Percentiles rank a stretch among this genome's conserved stretches.
Conservation (phyloP, 2,888 invertebrate genomes). For the Mythimna impura region DNA sequence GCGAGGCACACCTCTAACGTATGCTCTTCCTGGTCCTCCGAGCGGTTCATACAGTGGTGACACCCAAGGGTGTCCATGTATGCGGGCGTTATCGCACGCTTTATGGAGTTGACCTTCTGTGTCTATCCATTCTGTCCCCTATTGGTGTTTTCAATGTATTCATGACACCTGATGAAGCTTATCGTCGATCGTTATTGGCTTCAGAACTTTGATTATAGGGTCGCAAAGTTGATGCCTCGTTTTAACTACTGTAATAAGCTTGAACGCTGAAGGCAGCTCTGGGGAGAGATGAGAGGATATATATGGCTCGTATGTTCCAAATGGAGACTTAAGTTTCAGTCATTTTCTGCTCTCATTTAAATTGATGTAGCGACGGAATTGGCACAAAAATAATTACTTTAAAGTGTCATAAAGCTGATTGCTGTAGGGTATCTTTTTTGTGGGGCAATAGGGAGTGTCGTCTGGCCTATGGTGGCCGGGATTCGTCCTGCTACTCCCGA, state of each 20-base stretch:
- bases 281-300: not conserved
- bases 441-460: too few species aligned
- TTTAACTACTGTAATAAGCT: conserved; percentile 16
- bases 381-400: too few species aligned
- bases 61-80: too few species aligned
- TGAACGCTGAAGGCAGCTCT: not conserved
- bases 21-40: too few species aligned
- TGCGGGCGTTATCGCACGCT: not conserved
- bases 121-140: not conserved
- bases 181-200: conserved; percentile 35
- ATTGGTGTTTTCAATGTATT: conserved; percentile 39
- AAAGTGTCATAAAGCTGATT: too few species aligned
- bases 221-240: conserved; percentile 15
- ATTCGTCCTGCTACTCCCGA: too few species aligned
- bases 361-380: too few species aligned
- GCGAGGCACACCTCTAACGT: too few species aligned
- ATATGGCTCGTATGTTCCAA: not conserved
- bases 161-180: conserved; percentile 45
- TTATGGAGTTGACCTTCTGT: conserved; percentile 4
- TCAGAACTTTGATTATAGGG: conserved; percentile 37
- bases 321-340: not conserved
- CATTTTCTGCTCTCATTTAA: too few species aligned
- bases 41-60: too few species aligned
- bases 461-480: too few species aligned
- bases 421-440: too few species aligned